Evolutionary conservation across 2,888 invertebrate species (phyloP), one percentile per base, ranked within the genome.

Genomic region (Sialis lutaria): DNA sequence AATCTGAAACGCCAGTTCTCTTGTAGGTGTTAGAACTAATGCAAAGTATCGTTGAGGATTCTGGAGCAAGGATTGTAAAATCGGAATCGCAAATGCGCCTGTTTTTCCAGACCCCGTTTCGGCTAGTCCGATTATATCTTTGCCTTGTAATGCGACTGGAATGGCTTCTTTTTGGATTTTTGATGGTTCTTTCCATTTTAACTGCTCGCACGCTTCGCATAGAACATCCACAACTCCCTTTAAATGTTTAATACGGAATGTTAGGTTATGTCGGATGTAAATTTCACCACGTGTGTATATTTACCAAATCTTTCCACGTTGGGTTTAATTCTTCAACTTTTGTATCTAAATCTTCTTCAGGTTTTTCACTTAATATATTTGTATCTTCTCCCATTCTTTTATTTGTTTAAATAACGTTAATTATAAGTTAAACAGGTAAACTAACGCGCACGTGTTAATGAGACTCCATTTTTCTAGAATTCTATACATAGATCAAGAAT

Each of bases 1-100:
- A 59, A 98, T 98, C 67, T 98, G 98, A 63, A 93, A 93, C 4
- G 98, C 98, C 57, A 98, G 69, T 67, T 98, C 98, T 65, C 98
- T 76, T 0, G 98, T 98, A 0, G 98, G 98, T 10, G 98, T 97
- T 45, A 98, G 64, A 53, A 98, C 72, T 0, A 96, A 68, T 0
- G 92, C 92, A 67, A 92, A 98, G 59, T 95, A 83, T 61, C 95
- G 73, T 61, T 96, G 96, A 1, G 96, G 96, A 58, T 80, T 83
- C 54, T 92, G 85, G 40, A 98, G 66, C 10, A 97, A 67, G 0
- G 86, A 75, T 59, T 98, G 97, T 33, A 98, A 65, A 52, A 98
- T 96, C 0, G 98, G 98, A 50, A 98, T 63, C 0, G 95, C 95
- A 68, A 98, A 98, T 0, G 98, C 95, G 5, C 88, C 98, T 0